Percentiles rank a stretch among this genome's conserved stretches.
Evolutionary conservation across 2,113 vertebrate species (phyloP).

Genomic region (Ptyas mucosa): DNA sequence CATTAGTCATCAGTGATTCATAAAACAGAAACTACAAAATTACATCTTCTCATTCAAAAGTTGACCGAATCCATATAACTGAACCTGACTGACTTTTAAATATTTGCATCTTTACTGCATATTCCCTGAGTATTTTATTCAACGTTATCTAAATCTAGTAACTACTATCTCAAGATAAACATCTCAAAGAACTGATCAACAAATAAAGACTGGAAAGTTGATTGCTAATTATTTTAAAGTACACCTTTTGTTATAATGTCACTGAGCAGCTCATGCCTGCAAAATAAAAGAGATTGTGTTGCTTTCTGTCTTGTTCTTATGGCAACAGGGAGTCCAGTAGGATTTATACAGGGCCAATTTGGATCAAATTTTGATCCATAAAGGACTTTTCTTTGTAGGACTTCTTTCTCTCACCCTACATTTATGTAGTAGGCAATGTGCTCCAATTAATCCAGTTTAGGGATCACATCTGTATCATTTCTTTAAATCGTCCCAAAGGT

Average conservation of each 20-base stretch:
- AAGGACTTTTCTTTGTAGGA: not conserved
- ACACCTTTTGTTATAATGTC: not conserved
- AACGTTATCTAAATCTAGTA: not conserved
- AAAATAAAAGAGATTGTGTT: not conserved
- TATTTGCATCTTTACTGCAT: not conserved
- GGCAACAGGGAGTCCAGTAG: not conserved
- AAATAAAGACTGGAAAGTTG: not conserved
- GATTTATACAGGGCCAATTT: not conserved
- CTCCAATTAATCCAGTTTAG: not conserved
- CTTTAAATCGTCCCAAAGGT: not conserved
- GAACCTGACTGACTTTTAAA: not conserved
- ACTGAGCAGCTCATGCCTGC: not conserved
- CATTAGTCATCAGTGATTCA: not conserved
- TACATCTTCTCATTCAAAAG: not conserved
- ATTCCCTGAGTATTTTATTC: no score
- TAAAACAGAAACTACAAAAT: not conserved
- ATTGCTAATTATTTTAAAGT: not conserved
- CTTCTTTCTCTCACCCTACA: not conserved
- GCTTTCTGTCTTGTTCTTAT: not conserved
- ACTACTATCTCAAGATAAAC: not conserved
- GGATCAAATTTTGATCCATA: not conserved
- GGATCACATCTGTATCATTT: not conserved
- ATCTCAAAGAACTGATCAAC: not conserved
- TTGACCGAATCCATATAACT: no score
- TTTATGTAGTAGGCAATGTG: not conserved